These are phyloP conservation scores for Hirundo rustica DNA, from an alignment of 2,797 vertebrate species.

Conservation along the genomic window DNA sequence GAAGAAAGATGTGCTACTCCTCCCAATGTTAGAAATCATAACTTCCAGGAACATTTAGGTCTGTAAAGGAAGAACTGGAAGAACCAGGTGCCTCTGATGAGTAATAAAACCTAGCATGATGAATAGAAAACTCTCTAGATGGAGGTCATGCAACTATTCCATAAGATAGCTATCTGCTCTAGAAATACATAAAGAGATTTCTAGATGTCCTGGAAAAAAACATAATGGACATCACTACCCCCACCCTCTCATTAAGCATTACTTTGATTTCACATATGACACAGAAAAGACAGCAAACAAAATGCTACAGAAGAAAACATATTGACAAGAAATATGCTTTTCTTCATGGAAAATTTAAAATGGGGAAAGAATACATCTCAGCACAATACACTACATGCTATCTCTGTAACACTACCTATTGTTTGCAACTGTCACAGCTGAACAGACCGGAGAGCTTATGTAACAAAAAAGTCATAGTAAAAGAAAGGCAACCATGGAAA, in stretches of 20 bases:
- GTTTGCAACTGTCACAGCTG: not conserved
- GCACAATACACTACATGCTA: not conserved
- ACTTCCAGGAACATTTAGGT: not conserved
- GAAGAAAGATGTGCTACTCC: not conserved
- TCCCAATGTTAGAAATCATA: not conserved
- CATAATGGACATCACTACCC: accelerated
- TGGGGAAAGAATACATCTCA: not conserved
- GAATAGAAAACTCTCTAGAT: not conserved
- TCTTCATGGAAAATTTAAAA: not conserved
- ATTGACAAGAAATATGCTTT: not conserved
- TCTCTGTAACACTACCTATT: not conserved
- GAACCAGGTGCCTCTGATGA: not conserved
- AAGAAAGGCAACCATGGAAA: not conserved
- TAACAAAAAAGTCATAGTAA: not conserved
- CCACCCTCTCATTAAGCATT: not conserved
- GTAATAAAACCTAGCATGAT: not conserved
- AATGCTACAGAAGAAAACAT: not conserved
- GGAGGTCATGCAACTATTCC: not conserved
- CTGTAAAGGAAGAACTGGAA: not conserved
- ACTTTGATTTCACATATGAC: not conserved
- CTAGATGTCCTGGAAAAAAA: not conserved
- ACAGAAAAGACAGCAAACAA: not conserved
- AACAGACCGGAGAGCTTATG: not conserved
- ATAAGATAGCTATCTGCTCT: not conserved
- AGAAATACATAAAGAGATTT: not conserved